Conservation (phyloP, 1,140 invertebrate genomes). For the Sinella curviseta region DNA sequence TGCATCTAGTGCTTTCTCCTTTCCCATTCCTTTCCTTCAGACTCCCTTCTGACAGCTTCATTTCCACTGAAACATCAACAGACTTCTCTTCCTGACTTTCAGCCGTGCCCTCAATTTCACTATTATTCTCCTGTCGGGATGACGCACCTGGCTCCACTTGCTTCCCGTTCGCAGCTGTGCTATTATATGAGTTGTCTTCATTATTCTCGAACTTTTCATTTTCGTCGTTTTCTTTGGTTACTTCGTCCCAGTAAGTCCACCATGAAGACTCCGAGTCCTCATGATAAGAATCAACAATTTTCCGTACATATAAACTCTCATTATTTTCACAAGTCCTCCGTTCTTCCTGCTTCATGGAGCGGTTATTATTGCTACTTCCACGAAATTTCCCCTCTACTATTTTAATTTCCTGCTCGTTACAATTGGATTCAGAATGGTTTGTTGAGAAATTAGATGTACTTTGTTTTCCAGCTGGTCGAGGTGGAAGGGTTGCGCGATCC, state of each 20-base stretch:
- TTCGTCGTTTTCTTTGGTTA: neutral
- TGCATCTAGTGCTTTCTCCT: neutral
- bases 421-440: neutral
- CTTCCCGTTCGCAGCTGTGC: neutral
- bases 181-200: neutral
- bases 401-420: conserved; percentile 11
- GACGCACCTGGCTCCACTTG: neutral
- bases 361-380: neutral
- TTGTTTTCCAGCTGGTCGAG: neutral
- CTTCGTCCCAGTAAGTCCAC: conserved; percentile 7
- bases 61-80: conserved; percentile 8
- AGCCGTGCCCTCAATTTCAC: neutral
- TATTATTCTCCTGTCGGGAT: neutral
- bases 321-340: neutral
- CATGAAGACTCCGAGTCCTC: neutral
- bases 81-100: neutral
- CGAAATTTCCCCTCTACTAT: neutral
- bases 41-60: neutral
- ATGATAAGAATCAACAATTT: conserved; percentile 9
- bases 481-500: neutral
- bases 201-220: neutral
- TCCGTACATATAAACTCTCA: neutral
- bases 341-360: neutral
- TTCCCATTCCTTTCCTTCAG: neutral
- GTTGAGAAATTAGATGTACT: neutral